Evolutionary conservation across 2,888 invertebrate genomes (phyloP).

Genomic region (Mimas tiliae): DNA sequence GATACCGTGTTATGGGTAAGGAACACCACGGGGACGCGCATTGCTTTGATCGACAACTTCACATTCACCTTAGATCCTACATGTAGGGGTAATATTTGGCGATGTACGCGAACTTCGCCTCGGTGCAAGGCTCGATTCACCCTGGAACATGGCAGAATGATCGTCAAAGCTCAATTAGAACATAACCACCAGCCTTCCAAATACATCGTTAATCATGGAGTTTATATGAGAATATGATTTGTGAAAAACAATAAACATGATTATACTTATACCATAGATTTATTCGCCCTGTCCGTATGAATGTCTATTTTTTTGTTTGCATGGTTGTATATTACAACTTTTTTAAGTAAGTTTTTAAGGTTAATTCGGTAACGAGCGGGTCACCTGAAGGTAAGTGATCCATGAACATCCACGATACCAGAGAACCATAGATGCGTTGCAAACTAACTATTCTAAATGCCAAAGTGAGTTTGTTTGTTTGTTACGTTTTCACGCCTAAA

Average conservation of each 20-base stretch:
- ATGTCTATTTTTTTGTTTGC: too few species aligned
- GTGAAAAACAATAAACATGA: not conserved
- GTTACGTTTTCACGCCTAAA: too few species aligned
- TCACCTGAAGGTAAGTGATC: too few species aligned
- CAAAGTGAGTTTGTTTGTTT: too few species aligned
- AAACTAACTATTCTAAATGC: too few species aligned
- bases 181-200: constrained; percentile 1
- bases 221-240: not conserved
- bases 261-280: too few species aligned
- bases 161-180: not conserved
- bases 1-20: not conserved
- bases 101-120: constrained; percentile 3
- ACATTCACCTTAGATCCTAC: not conserved
- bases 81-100: not conserved
- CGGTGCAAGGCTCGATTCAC: constrained; percentile 5
- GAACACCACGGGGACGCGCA: not conserved
- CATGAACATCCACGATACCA: too few species aligned
- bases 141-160: not conserved
- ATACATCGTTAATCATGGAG: not conserved
- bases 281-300: too few species aligned
- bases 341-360: too few species aligned
- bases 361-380: too few species aligned
- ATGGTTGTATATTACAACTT: too few species aligned
- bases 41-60: constrained; percentile 1
- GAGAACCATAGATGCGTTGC: too few species aligned